Base-by-base conservation (phyloP, 2,888 invertebrate species). In the Siphlonurus alternatus region DNA sequence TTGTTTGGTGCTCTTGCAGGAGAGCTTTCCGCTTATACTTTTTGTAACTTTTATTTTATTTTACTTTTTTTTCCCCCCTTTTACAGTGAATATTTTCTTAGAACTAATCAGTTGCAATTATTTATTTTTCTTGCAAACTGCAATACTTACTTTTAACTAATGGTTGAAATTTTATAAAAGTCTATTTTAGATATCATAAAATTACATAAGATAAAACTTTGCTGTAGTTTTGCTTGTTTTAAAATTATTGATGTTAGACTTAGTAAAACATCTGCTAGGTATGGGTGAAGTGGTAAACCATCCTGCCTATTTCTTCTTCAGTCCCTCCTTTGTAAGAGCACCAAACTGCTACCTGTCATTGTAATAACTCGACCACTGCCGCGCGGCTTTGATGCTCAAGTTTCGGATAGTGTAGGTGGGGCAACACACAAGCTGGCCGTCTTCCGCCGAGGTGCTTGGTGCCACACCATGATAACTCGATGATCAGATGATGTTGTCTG, bases 1-100 rank as follows among this genome's bases (percentile, higher is more conserved):
- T 63, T 63, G 22, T 54, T 54, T 53, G 25, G 23, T 56, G 38
- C 59, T 23, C 60, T 61, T 66, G 59, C 18, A 7, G 25, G 59
- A 22, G 10, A 62, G 20, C n/a, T 22, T 22, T 63, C 62, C 19
- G 25, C 38, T 20, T 23, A 24, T 15, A 22, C 15, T 65, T 64
- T 23, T 23, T 38, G 53, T 53, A 61, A 23, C 25, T 24, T 65
- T 60, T 60, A 5, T 24, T n/a, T 22, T 18, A 25, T 22, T 19
- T 24, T 20, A 18, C n/a, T 20, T 18, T 23, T 60, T 2, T 62
- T 18, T 63, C n/a, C n/a, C n/a, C n/a, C n/a, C n/a, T n/a, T n/a
- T n/a, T n/a, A n/a, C n/a, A n/a, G n/a, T n/a, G n/a, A n/a, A n/a
- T n/a, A n/a, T n/a, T n/a, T n/a, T n/a, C n/a, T n/a, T n/a, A n/a